phyloP scores from a whole-genome alignment of 2,888 invertebrate genomes.

The Sisyra nigra region DNA sequence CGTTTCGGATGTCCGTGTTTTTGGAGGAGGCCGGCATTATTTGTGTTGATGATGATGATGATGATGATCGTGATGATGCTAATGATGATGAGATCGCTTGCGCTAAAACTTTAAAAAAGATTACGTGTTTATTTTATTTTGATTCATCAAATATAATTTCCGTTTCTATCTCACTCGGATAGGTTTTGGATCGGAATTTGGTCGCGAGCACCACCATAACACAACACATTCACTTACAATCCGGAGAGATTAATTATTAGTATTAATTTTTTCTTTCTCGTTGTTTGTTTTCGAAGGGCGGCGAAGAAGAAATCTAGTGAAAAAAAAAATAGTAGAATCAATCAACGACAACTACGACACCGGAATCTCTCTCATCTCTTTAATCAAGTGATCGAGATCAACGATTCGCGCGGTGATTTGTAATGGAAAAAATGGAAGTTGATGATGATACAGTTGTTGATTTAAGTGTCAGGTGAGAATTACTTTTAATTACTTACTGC shows the following conservation, averaged over 20 bases:
- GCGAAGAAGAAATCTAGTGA: neutral
- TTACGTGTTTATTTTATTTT: neutral
- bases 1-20: no score
- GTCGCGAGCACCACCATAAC: no score
- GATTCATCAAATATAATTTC: neutral
- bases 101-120: neutral
- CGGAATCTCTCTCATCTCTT: no score
- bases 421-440: slow-evolving; percentile 64
- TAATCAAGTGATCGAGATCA: no score
- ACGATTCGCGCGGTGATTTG: slow-evolving; percentile 2
- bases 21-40: no score
- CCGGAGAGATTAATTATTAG: no score
- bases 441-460: slow-evolving; percentile 72
- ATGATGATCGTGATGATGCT: no score
- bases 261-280: no score
- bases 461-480: slow-evolving; percentile 62
- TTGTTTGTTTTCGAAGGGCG: neutral
- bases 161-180: neutral
- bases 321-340: neutral
- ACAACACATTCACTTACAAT: no score
- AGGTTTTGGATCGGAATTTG: no score
- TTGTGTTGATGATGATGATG: no score
- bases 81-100: neutral
- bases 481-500: neutral
- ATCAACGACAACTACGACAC: neutral